Conservation (phyloP, 92 coral and sea anemone species). For the Zoanthus solanderi region DNA sequence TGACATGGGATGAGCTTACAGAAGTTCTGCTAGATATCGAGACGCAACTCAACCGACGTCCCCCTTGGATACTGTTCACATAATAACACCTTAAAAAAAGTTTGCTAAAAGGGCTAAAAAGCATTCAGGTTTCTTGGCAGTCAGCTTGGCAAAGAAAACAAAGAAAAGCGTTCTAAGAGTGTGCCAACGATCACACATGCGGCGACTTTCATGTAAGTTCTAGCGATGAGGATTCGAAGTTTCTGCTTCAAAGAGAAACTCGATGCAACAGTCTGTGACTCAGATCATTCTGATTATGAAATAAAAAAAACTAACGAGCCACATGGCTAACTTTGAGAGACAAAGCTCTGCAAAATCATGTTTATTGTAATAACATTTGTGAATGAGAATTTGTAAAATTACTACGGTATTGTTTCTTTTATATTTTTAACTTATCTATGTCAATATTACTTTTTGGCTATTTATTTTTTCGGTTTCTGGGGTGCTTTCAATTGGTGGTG, state of each 20-base stretch:
- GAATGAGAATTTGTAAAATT: neutral
- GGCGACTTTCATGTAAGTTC: too few relatives aligned
- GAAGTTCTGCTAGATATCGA: conserved; percentile 45
- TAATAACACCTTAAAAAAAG: too few relatives aligned
- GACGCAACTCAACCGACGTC: conserved; percentile 47
- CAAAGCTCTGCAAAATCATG: neutral
- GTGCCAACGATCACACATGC: too few relatives aligned
- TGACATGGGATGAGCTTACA: conserved; percentile 47
- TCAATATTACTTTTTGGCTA: neutral
- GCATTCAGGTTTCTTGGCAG: too few relatives aligned
- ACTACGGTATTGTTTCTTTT: neutral
- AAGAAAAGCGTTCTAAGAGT: too few relatives aligned
- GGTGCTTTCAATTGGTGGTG: neutral
- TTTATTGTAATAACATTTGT: neutral
- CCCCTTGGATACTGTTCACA: neutral
- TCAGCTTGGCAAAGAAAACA: too few relatives aligned
- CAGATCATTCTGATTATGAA: neutral
- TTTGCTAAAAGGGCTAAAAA: too few relatives aligned
- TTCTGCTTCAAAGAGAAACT: conserved; percentile 17
- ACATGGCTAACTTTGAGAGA: neutral
- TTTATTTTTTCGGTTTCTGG: neutral
- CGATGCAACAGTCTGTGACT: neutral
- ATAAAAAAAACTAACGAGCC: neutral
- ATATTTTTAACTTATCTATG: neutral
- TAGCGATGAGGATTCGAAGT: neutral